Conservation (phyloP, 2,888 invertebrate species). For the Trypoxylon attenuatum region DNA sequence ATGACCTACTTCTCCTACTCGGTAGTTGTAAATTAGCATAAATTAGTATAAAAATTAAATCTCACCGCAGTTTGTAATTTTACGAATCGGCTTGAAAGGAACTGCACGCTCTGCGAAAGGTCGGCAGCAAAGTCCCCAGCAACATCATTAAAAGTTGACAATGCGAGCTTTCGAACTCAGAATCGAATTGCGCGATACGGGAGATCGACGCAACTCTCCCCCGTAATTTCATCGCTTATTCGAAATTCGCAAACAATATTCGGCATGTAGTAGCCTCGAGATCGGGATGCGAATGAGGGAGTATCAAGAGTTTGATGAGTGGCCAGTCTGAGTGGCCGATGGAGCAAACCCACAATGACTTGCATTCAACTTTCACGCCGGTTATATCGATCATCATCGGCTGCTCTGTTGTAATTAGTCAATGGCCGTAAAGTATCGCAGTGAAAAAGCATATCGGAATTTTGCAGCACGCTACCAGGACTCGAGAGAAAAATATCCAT, state of each 20-base stretch:
- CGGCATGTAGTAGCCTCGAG: constrained; percentile 19
- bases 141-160: constrained; percentile 42
- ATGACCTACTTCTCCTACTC: too few species aligned
- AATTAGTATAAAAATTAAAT: too few species aligned
- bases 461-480: too few species aligned
- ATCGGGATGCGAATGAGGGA: constrained; percentile 24
- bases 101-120: not conserved
- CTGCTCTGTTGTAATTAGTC: not conserved
- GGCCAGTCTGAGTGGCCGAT: not conserved
- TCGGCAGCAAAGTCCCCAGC: constrained; percentile 9
- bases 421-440: not conserved
- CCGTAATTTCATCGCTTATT: constrained; percentile 46
- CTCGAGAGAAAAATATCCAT: too few species aligned
- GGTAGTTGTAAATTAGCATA: too few species aligned
- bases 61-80: too few species aligned
- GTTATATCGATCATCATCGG: not conserved
- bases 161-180: constrained; percentile 11
- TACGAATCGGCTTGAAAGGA: too few species aligned
- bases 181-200: constrained; percentile 19
- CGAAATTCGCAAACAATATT: constrained; percentile 42
- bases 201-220: constrained; percentile 11
- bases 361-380: not conserved
- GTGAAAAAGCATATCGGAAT: not conserved
- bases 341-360: not conserved
- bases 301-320: constrained; percentile 14